Base-by-base conservation (phyloP, 2,113 vertebrate species). In the Piliocolobus tephrosceles region DNA sequence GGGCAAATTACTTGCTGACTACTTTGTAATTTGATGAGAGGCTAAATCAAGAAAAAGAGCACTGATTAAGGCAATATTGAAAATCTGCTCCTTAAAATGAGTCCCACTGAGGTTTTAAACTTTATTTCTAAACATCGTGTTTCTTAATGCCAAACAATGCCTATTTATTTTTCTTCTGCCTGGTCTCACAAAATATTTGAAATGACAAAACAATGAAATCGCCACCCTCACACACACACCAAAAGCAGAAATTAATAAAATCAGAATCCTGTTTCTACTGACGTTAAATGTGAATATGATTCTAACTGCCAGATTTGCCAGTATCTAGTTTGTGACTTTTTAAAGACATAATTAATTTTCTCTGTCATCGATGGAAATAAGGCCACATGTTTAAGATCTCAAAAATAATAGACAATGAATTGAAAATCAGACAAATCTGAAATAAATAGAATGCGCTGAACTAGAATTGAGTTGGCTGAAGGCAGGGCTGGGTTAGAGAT, bases 111-210 rank as follows among this genome's bases (percentile, higher is more conserved):
- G 43, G 18, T 73, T 89, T 93, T 64, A 75, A 85, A 85, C 25
- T 20, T 85, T 92, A 68, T 89, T 97, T 97, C 66, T 90, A 50
- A 97, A 45, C n/a, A 35, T 78, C 32, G 4, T 85, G 5, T 93
- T 91, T 90, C 43, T 89, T 85, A 45, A 20, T 55, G 57, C 52
- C 57, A 75, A 79, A 30, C 25, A 76, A 27, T 52, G 23, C 73
- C 10, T 88, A n/a, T 89, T 95, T 93, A 30, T 78, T 97, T 96
- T 87, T 89, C 66, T 96, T 86, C 45, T 8, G 50, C n/a, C 35
- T 90, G 79, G 2, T 57, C 75, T 95, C 80, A 73, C 58, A 92
- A 73, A 93, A 20, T 91, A 47, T 89, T 95, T 43, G n/a, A 95
- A 84, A 52, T 89, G 83, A 94, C 16, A 91, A 43, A 80, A 88